phyloP scores from a whole-genome alignment of 2,113 vertebrate species.

The Colaptes auratus region DNA sequence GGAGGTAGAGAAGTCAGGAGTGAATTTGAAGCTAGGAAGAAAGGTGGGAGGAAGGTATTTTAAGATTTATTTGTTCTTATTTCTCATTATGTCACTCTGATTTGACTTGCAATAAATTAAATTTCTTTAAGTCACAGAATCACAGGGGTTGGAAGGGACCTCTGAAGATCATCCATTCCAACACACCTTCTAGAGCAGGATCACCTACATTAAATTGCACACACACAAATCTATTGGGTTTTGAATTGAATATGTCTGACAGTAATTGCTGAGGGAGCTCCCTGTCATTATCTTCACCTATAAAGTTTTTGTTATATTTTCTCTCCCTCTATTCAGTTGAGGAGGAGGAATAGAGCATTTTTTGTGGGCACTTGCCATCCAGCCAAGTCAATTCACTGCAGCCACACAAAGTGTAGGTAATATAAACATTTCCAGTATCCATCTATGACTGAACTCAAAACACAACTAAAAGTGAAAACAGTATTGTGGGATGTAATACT shows the following conservation, averaged over 20 bases:
- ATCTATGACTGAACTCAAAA: background rate
- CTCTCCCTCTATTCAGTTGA: background rate
- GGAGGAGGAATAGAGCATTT: background rate
- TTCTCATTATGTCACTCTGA: background rate
- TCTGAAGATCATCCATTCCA: too few species aligned
- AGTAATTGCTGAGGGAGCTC: too few species aligned
- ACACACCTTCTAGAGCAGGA: too few species aligned
- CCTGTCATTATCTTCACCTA: too few species aligned
- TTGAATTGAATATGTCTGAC: too few species aligned
- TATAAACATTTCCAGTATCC: background rate
- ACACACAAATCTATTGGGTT: too few species aligned
- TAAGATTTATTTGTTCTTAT: background rate
- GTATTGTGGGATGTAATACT: background rate
- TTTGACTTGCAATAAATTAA: background rate
- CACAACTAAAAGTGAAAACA: background rate
- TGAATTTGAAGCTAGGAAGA: background rate
- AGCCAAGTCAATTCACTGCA: background rate
- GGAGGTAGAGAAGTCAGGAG: accelerated
- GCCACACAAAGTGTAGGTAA: background rate
- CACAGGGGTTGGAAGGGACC: too few species aligned
- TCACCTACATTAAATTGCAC: too few species aligned
- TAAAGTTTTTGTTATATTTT: background rate
- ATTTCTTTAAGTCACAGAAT: too few species aligned
- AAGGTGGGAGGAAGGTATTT: background rate
- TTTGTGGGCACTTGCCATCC: background rate